Percentiles rank a stretch among this genome's conserved stretches.
Conservation (phyloP, 1,140 invertebrate genomes). For the Drosophila watanabei region DNA sequence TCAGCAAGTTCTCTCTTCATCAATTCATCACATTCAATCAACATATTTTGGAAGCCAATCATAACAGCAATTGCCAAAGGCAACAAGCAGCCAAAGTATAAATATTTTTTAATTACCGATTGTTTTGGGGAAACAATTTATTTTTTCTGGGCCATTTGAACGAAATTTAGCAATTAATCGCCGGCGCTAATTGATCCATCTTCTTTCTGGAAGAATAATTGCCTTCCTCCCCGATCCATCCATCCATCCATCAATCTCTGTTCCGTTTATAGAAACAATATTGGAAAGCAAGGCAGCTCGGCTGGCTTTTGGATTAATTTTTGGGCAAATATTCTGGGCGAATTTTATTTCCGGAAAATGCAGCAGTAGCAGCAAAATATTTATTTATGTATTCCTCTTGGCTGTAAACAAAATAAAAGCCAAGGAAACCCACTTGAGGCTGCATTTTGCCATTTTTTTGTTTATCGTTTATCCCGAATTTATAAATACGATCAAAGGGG, state of each 20-base stretch:
- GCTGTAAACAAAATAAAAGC: slow-evolving; percentile 32
- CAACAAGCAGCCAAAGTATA: slow-evolving; percentile 7
- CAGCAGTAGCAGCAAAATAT: slow-evolving; percentile 4
- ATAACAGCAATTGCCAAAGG: slow-evolving; percentile 11
- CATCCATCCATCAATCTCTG: slow-evolving; percentile 7
- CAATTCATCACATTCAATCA: slow-evolving; percentile 17
- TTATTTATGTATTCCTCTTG: slow-evolving; percentile 42
- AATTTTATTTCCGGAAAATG: slow-evolving; percentile 49
- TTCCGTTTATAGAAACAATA: slow-evolving; percentile 7
- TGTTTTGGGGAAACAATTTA: slow-evolving; percentile 16
- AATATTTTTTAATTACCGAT: slow-evolving; percentile 42
- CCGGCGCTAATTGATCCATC: slow-evolving; percentile 27
- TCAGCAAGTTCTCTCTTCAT: slow-evolving; percentile 1
- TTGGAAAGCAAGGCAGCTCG: neutral
- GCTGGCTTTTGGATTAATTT: slow-evolving; percentile 12
- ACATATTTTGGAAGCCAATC: slow-evolving; percentile 7
- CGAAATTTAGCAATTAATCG: slow-evolving; percentile 19
- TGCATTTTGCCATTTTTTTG: slow-evolving; percentile 27
- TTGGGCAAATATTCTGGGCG: too few species aligned
- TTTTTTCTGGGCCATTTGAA: neutral
- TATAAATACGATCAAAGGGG: slow-evolving; percentile 29
- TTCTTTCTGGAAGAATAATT: slow-evolving; percentile 16
- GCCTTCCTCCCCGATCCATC: slow-evolving; percentile 6
- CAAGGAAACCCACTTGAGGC: slow-evolving; percentile 46
- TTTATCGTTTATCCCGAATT: slow-evolving; percentile 31